Conservation (phyloP, 2,113 vertebrate species). For the Callaeas wilsoni region DNA sequence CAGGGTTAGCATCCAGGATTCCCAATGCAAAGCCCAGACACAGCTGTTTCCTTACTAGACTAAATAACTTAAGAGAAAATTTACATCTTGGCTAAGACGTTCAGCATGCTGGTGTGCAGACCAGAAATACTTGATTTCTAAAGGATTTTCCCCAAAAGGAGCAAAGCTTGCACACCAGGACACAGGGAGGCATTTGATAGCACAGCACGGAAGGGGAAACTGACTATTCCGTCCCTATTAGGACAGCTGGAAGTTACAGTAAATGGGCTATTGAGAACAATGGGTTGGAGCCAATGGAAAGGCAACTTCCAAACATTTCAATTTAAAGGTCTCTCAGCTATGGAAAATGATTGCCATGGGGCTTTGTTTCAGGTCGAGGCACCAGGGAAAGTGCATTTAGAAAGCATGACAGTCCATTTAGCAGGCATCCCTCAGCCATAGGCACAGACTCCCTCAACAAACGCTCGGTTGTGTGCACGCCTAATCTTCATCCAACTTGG, state of each 20-base stretch:
- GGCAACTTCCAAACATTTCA: constrained; percentile 53
- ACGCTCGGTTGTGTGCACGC: fast-evolving
- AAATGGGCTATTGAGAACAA: constrained; percentile 52
- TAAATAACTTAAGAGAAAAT: neutral
- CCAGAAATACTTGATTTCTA: neutral
- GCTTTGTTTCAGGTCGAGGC: constrained; percentile 43
- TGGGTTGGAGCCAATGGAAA: constrained; percentile 46
- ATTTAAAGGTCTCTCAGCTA: constrained; percentile 61
- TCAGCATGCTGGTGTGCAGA: neutral
- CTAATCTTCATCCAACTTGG: neutral
- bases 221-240: neutral
- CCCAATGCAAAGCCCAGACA: neutral
- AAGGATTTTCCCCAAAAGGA: constrained; percentile 29
- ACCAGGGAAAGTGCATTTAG: constrained; percentile 33
- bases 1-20: neutral
- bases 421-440: constrained; percentile 4
- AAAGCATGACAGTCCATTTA: constrained; percentile 40
- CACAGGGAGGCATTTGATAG: constrained; percentile 4
- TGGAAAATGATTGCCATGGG: constrained; percentile 47
- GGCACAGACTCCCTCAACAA: neutral
- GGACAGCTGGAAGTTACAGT: constrained; percentile 49
- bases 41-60: neutral
- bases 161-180: constrained; percentile 12
- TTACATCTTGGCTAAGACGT: neutral
- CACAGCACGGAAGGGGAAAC: neutral